phyloP scores from a whole-genome alignment of 2,797 vertebrate species.

The Pseudomugil tenellus region DNA sequence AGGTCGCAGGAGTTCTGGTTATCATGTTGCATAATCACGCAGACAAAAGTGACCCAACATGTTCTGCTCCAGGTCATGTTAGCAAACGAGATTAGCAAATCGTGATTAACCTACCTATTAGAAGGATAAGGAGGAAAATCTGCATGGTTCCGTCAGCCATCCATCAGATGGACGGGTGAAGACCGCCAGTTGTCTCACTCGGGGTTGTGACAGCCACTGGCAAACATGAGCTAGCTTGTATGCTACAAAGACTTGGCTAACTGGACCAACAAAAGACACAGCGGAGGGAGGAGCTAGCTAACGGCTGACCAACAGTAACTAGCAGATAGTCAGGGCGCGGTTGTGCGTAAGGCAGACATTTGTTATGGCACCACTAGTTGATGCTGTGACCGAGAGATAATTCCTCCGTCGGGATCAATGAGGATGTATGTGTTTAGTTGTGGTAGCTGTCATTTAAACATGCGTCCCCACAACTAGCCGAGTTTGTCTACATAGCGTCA shows the following conservation, averaged over 20 bases:
- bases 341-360: slow-evolving; percentile 1
- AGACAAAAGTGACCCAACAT: background rate
- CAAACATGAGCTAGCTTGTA: slow-evolving; percentile 46
- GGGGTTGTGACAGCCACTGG: slow-evolving; percentile 26
- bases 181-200: slow-evolving; percentile 25
- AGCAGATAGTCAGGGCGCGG: background rate
- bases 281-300: slow-evolving; percentile 20
- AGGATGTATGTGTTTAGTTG: background rate
- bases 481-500: background rate
- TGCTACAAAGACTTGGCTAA: slow-evolving; percentile 4
- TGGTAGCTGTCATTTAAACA: background rate
- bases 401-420: background rate
- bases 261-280: slow-evolving; percentile 1
- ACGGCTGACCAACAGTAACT: slow-evolving; percentile 22
- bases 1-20: background rate
- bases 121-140: slow-evolving; percentile 60
- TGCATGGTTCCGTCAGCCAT: slow-evolving; percentile 71
- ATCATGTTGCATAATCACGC: slow-evolving; percentile 36
- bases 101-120: slow-evolving; percentile 61
- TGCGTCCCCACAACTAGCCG: background rate
- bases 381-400: background rate
- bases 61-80: slow-evolving; percentile 3
- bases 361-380: background rate
- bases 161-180: slow-evolving; percentile 60
- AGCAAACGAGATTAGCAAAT: slow-evolving; percentile 1